Evolutionary conservation across 92 coral and sea anemone species (phyloP).

Genomic region (Pocillopora grandis): DNA sequence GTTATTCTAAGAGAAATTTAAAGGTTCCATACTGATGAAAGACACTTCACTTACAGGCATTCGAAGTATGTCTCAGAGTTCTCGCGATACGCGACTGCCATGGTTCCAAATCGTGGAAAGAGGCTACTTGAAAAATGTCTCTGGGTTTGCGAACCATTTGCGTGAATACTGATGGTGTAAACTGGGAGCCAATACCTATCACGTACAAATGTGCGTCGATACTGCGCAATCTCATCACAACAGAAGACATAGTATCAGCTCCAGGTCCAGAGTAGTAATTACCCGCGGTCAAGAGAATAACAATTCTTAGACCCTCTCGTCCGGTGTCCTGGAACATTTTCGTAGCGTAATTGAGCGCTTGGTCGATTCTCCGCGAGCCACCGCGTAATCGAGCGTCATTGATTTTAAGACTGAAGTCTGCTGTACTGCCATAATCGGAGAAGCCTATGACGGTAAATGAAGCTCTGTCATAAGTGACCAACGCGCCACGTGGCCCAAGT

Average conservation of each 20-base stretch:
- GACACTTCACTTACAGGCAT: constrained; percentile 23
- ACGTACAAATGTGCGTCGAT: constrained; percentile 49
- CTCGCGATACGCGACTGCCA: constrained; percentile 17
- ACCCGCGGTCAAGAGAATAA: constrained; percentile 53
- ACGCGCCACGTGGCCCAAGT: constrained; percentile 76
- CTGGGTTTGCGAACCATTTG: constrained; percentile 40
- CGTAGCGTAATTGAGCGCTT: constrained; percentile 47
- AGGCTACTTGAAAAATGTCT: constrained; percentile 21
- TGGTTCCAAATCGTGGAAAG: constrained; percentile 8
- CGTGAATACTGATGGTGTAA: constrained; percentile 31
- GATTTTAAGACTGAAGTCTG: constrained; percentile 32
- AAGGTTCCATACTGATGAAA: too few relatives aligned
- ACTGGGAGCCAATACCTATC: constrained; percentile 47
- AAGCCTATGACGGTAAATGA: constrained; percentile 64
- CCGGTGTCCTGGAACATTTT: constrained; percentile 39
- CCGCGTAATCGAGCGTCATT: constrained; percentile 39
- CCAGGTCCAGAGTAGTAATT: constrained; percentile 45
- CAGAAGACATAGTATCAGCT: constrained; percentile 26
- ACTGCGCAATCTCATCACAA: constrained; percentile 30
- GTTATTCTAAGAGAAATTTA: too few relatives aligned
- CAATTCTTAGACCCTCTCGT: constrained; percentile 52
- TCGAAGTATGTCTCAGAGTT: constrained; percentile 24
- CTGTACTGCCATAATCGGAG: constrained; percentile 27
- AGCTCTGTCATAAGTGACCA: constrained; percentile 68
- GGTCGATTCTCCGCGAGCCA: constrained; percentile 52